Percentiles rank a stretch among this genome's conserved stretches.
Conservation (phyloP, 2,797 vertebrate genomes). For the Uromys caudimaculatus region DNA sequence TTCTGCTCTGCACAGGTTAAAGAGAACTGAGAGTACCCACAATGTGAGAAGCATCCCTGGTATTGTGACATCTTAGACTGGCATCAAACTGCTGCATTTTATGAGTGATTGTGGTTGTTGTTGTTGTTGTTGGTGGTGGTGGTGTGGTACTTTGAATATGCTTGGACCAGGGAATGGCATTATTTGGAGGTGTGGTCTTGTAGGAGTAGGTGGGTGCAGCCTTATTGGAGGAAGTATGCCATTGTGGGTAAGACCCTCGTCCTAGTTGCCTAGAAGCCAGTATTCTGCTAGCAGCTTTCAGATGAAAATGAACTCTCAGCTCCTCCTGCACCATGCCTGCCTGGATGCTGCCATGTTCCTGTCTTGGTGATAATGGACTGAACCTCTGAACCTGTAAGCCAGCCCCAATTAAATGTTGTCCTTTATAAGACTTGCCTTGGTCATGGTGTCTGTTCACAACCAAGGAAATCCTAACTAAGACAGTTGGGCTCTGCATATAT, state of each 20-base stretch:
- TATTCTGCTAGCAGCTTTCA: not conserved
- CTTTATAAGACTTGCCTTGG: not conserved
- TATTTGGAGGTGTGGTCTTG: not conserved
- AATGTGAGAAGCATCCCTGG: not conserved
- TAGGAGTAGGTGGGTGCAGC: not conserved
- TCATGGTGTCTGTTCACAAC: not conserved
- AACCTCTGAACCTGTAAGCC: not conserved
- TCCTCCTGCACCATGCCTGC: not conserved
- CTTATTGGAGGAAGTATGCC: not conserved
- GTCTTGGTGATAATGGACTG: not conserved
- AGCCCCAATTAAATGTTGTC: not conserved
- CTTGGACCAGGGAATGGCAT: not conserved
- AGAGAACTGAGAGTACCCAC: slow-evolving; percentile 8
- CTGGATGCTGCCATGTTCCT: not conserved
- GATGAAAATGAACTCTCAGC: not conserved
- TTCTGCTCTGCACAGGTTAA: not conserved
- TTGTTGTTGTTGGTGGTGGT: not conserved
- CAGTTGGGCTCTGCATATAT: not conserved
- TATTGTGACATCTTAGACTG: slow-evolving; percentile 15
- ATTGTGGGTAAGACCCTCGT: not conserved
- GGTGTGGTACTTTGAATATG: not conserved
- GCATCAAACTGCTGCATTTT: slow-evolving; percentile 11
- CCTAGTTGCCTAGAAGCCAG: not conserved
- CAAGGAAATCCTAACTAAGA: not conserved
- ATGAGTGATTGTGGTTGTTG: not conserved